These are phyloP conservation scores for Ectobius pallidus DNA, from an alignment of 2,888 invertebrate species.

Conservation along the genomic window DNA sequence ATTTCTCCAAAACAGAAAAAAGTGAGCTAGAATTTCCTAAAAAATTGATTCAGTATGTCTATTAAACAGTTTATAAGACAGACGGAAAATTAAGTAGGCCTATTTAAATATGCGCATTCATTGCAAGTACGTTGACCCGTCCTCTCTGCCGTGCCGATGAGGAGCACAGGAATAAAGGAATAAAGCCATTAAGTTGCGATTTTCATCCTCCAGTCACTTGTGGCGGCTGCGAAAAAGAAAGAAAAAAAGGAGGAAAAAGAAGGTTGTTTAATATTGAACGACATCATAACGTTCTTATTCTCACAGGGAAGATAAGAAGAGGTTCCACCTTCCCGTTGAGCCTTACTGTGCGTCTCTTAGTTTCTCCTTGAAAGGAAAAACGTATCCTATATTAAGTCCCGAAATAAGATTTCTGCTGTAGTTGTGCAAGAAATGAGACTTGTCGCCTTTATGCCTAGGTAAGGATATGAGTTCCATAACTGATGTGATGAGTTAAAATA, in stretches of 20 bases:
- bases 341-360: not conserved
- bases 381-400: not conserved
- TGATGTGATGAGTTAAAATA: too few relatives aligned
- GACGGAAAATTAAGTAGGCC: too few relatives aligned
- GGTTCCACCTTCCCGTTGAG: not conserved
- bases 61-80: too few relatives aligned
- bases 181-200: slow-evolving; percentile 8
- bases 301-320: not conserved
- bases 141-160: not conserved
- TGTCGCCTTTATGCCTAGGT: too few relatives aligned
- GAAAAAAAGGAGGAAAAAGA: not conserved
- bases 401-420: too few relatives aligned
- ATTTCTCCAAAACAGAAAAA: too few relatives aligned
- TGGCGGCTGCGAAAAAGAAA: not conserved
- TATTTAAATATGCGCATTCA: too few relatives aligned
- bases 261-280: slow-evolving; percentile 22
- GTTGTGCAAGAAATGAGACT: too few relatives aligned
- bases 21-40: too few relatives aligned
- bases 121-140: not conserved
- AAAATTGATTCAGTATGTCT: too few relatives aligned
- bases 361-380: not conserved
- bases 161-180: too few relatives aligned
- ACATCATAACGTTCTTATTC: slow-evolving; percentile 10
- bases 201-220: not conserved
- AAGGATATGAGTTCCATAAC: too few relatives aligned